These are phyloP conservation scores for Tinamus guttatus DNA, from an alignment of 2,113 vertebrate genomes.

Conservation along the genomic window DNA sequence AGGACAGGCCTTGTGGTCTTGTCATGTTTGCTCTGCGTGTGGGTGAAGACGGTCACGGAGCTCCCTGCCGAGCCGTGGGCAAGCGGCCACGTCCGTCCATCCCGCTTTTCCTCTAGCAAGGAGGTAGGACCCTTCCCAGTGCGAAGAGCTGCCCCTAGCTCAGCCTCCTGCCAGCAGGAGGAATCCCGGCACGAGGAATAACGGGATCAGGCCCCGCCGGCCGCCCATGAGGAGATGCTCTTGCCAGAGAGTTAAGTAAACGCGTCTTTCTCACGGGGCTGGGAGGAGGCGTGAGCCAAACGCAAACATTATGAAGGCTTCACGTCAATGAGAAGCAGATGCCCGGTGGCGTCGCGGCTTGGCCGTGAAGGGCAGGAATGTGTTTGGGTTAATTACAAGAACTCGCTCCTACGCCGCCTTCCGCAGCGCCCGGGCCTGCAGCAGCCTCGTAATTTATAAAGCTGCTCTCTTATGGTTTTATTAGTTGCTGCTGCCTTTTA, in stretches of 20 bases:
- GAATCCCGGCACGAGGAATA: fast-evolving
- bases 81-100: neutral
- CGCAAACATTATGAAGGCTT: neutral
- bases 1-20: too few relatives aligned
- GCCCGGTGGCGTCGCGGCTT: neutral
- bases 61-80: neutral
- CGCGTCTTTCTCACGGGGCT: neutral
- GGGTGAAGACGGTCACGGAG: neutral
- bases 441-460: neutral
- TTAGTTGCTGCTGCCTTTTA: neutral
- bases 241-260: neutral
- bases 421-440: neutral
- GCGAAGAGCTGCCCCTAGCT: neutral
- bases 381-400: neutral
- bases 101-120: too few relatives aligned
- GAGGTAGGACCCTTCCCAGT: neutral
- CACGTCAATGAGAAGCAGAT: neutral
- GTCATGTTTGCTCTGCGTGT: fast-evolving
- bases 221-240: neutral
- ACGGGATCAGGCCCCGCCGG: neutral
- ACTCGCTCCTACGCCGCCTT: neutral
- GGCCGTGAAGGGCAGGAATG: neutral
- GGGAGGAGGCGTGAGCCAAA: neutral
- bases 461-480: neutral
- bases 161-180: fast-evolving